phyloP scores from a whole-genome alignment of 2,113 vertebrate genomes.

The Mohoua ochrocephala region DNA sequence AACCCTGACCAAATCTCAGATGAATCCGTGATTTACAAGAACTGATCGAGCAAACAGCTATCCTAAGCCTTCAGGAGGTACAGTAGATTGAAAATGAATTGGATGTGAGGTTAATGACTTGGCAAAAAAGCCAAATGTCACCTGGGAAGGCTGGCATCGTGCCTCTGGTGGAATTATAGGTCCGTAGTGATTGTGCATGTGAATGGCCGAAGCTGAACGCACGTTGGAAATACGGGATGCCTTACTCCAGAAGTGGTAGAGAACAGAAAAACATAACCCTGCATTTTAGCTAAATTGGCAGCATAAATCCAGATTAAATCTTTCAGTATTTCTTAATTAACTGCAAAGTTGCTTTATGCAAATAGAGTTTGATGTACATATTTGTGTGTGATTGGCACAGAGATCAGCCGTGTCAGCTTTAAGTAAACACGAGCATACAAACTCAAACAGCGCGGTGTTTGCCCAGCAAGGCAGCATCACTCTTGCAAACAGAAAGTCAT shows the following conservation, averaged over 20 bases:
- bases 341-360: neutral
- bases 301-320: neutral
- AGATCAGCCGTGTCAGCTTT: conserved; percentile 24
- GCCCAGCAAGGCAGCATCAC: conserved; percentile 1
- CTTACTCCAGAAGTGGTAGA: neutral
- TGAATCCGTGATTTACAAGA: neutral
- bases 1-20: neutral
- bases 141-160: neutral
- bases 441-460: conserved; percentile 48
- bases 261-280: neutral
- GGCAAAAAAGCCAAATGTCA: neutral
- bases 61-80: neutral
- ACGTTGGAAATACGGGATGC: neutral
- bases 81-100: neutral
- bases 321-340: conserved; percentile 15
- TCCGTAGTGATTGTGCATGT: neutral
- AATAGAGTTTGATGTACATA: neutral
- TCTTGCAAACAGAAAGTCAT: conserved; percentile 37
- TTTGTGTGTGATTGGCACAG: conserved; percentile 27
- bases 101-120: neutral
- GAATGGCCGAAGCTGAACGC: neutral
- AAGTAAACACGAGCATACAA: neutral
- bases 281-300: neutral
- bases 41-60: neutral
- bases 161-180: neutral